phyloP scores from a whole-genome alignment of 2,113 vertebrate species.

The Colossoma macropomum region DNA sequence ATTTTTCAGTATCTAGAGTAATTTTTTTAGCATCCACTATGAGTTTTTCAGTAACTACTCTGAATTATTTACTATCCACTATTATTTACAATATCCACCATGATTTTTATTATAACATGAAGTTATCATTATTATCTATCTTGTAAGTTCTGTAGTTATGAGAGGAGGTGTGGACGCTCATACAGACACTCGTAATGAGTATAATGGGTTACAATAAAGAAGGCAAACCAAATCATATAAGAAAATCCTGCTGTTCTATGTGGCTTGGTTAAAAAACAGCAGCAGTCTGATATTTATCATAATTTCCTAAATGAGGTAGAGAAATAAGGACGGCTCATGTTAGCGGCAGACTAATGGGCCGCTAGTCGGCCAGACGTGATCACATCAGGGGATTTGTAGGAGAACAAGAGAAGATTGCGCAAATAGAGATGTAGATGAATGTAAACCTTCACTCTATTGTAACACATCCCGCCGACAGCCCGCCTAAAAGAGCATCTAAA shows the following conservation, averaged over 20 bases:
- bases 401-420: slow-evolving; percentile 38
- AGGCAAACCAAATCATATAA: neutral
- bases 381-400: slow-evolving; percentile 31
- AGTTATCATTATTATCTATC: too few species aligned
- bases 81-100: too few species aligned
- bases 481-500: slow-evolving; percentile 49
- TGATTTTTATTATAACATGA: too few species aligned
- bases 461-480: slow-evolving; percentile 44
- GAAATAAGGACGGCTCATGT: neutral
- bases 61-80: too few species aligned
- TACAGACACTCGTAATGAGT: too few species aligned
- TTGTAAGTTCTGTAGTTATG: too few species aligned
- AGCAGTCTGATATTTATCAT: neutral
- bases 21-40: neutral
- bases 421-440: slow-evolving; percentile 55
- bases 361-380: slow-evolving; percentile 12
- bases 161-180: too few species aligned
- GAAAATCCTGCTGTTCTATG: neutral
- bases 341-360: slow-evolving; percentile 22
- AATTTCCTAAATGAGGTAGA: neutral
- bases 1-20: too few species aligned
- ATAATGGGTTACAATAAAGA: too few species aligned
- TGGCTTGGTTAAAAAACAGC: neutral
- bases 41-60: neutral
- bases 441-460: slow-evolving; percentile 40